Evolutionary conservation across 2,113 vertebrate genomes (phyloP).

Genomic region (Theristicus caerulescens): DNA sequence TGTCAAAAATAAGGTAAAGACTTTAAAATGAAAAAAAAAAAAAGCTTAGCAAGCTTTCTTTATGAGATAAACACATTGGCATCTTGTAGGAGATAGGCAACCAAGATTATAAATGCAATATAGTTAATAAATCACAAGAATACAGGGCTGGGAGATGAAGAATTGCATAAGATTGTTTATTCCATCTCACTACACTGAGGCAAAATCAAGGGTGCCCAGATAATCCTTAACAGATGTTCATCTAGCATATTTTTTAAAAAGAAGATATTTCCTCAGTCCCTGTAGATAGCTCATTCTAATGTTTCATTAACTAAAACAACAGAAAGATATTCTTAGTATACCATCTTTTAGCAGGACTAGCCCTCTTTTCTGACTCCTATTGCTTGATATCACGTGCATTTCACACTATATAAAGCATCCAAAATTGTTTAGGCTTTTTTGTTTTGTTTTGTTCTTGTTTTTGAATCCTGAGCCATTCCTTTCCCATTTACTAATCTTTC

Average conservation of each 20-base stretch:
- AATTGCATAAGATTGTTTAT: not conserved
- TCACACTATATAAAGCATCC: not conserved
- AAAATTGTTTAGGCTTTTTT: fast-evolving
- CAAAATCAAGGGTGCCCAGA: not conserved
- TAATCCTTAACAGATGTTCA: not conserved
- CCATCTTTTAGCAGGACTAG: not conserved
- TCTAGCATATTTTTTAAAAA: not conserved
- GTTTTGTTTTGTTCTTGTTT: not conserved
- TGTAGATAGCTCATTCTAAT: not conserved
- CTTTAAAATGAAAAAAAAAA: not conserved
- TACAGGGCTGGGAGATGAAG: not conserved
- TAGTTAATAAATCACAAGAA: not conserved
- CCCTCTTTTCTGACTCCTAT: not conserved
- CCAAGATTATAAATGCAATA: not conserved
- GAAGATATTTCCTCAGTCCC: not conserved
- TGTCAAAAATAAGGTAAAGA: not conserved
- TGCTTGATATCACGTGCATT: not conserved
- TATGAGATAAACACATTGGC: not conserved
- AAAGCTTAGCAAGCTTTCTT: not conserved
- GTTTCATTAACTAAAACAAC: not conserved
- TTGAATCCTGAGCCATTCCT: not conserved
- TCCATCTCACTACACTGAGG: not conserved
- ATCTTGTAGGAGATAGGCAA: not conserved
- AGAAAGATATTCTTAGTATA: not conserved
- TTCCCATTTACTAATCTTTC: not conserved